phyloP scores from a whole-genome alignment of 2,797 vertebrate genomes.

The Hybognathus amarus region DNA sequence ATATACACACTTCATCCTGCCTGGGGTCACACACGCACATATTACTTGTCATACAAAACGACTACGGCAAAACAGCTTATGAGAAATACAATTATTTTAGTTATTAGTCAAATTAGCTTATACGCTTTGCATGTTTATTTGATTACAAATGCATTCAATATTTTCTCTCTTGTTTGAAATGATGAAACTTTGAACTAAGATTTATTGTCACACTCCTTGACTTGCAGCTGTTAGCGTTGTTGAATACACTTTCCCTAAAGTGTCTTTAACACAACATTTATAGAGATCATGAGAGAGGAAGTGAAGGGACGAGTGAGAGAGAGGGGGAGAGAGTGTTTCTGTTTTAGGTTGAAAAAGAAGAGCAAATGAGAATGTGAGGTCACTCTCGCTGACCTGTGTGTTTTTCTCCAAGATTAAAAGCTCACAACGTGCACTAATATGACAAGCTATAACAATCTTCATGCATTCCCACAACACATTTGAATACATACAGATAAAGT shows the following conservation, averaged over 20 bases:
- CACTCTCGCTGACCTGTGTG: constrained; percentile 17
- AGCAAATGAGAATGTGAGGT: constrained; percentile 19
- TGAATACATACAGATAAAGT: constrained; percentile 11
- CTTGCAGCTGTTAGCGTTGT: constrained; percentile 30
- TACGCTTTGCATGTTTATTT: background rate
- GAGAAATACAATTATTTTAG: background rate
- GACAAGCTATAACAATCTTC: constrained; percentile 1
- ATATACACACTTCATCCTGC: constrained; percentile 37
- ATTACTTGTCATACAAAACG: constrained; percentile 32
- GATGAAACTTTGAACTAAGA: background rate
- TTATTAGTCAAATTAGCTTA: background rate
- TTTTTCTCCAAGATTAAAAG: constrained; percentile 27
- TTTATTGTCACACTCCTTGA: constrained; percentile 31
- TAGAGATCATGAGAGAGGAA: constrained; percentile 33
- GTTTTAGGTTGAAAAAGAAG: background rate
- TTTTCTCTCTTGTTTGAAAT: background rate
- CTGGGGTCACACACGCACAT: background rate
- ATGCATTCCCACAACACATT: background rate
- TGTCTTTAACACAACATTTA: constrained; percentile 40
- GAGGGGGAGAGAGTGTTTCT: background rate
- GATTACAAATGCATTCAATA: background rate
- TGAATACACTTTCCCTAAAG: constrained; percentile 18
- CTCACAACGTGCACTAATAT: constrained; percentile 12
- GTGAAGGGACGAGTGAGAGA: constrained; percentile 20
- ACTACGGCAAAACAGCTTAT: constrained; percentile 2